Evolutionary conservation across 2,797 vertebrate genomes (phyloP).

Genomic region (Rhabdomys pumilio): DNA sequence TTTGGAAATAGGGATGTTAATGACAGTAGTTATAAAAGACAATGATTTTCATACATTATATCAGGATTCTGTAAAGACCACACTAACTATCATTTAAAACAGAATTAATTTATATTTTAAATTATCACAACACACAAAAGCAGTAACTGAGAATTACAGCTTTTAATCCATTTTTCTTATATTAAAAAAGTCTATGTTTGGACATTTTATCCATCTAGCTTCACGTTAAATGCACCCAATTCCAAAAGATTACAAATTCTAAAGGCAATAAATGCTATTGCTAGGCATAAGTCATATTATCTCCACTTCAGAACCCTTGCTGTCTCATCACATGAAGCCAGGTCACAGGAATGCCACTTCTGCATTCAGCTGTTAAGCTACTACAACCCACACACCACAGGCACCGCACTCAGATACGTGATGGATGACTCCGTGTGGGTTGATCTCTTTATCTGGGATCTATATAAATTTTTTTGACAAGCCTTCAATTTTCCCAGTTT

Average conservation of each 20-base stretch:
- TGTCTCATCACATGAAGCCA: background rate
- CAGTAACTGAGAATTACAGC: background rate
- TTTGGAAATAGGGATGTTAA: background rate
- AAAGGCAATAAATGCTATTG: background rate
- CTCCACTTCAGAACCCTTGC: background rate
- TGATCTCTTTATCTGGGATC: background rate
- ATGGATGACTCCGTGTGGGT: background rate
- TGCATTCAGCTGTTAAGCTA: background rate
- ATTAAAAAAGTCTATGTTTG: constrained; percentile 29
- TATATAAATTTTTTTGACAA: background rate
- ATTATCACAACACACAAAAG: constrained; percentile 5
- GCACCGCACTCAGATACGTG: background rate
- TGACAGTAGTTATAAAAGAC: background rate
- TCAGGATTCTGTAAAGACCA: background rate
- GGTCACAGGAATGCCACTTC: background rate
- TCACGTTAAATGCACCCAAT: background rate
- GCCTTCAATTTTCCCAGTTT: background rate
- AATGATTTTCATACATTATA: background rate
- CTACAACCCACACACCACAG: too few species aligned
- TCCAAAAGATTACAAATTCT: background rate
- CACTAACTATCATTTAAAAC: background rate
- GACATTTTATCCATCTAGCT: background rate
- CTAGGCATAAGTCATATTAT: background rate
- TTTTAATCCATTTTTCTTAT: background rate
- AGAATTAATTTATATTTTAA: background rate